Conservation (phyloP, 2,113 vertebrate species). For the Triplophysa tibetana region DNA sequence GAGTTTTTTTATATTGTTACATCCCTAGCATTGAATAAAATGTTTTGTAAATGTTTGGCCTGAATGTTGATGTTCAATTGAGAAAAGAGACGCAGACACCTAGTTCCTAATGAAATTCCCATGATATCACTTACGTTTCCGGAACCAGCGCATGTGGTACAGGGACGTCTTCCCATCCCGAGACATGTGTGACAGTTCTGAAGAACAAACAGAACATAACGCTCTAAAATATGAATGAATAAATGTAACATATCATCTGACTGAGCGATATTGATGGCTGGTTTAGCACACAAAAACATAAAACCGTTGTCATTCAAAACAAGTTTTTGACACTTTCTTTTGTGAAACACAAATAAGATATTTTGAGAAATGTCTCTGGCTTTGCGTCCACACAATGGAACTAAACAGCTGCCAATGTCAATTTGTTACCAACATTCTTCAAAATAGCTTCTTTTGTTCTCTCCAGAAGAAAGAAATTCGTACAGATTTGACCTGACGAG, state of each 20-base stretch:
- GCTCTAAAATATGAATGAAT: neutral
- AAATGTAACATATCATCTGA: neutral
- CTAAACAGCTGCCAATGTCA: no score
- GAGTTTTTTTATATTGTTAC: no score
- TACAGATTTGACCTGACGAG: no score
- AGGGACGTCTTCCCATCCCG: conserved; percentile 70
- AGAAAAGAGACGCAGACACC: neutral
- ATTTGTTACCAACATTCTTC: no score
- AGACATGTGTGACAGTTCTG: conserved; percentile 73
- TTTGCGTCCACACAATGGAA: no score
- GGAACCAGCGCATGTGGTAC: conserved; percentile 69
- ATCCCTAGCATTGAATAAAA: neutral
- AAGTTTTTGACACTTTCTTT: no score
- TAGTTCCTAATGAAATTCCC: neutral
- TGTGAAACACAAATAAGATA: no score
- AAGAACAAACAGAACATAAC: neutral
- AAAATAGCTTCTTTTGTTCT: no score
- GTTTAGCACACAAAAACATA: neutral
- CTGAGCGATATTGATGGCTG: neutral
- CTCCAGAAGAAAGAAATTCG: no score
- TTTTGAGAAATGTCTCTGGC: no score
- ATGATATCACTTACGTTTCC: conserved; percentile 69
- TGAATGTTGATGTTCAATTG: neutral
- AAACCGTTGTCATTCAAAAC: no score
- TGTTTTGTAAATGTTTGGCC: neutral